Conservation (phyloP, 2,113 vertebrate species). For the Probosciger aterrimus region DNA sequence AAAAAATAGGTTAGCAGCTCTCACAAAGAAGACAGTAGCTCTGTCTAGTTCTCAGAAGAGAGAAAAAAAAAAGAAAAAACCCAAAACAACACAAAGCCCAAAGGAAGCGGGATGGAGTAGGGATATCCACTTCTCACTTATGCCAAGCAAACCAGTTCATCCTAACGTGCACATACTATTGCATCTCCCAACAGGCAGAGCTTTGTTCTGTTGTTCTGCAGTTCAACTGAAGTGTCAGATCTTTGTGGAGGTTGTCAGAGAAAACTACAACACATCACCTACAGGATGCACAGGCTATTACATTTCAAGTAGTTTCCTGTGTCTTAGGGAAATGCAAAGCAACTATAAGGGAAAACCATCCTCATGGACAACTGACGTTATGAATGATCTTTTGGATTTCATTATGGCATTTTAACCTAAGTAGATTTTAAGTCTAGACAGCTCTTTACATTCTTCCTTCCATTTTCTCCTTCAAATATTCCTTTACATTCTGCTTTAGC, state of each 20-base stretch:
- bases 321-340: neutral
- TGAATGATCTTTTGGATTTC: neutral
- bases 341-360: neutral
- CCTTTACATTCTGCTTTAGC: neutral
- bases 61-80: rapidly evolving
- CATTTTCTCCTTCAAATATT: neutral
- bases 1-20: neutral
- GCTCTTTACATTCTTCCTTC: neutral
- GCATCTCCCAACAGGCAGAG: neutral
- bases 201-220: neutral
- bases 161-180: neutral
- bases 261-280: neutral
- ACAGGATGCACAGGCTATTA: neutral
- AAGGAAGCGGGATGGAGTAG: neutral
- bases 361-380: neutral
- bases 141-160: neutral
- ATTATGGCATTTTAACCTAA: neutral
- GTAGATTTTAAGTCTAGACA: neutral
- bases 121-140: neutral
- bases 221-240: neutral
- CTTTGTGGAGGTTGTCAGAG: neutral
- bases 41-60: neutral
- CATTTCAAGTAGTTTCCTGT: neutral
- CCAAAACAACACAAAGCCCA: neutral
- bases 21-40: neutral